Conservation (phyloP, 1,140 invertebrate genomes). For the Eriocheir sinensis region DNA sequence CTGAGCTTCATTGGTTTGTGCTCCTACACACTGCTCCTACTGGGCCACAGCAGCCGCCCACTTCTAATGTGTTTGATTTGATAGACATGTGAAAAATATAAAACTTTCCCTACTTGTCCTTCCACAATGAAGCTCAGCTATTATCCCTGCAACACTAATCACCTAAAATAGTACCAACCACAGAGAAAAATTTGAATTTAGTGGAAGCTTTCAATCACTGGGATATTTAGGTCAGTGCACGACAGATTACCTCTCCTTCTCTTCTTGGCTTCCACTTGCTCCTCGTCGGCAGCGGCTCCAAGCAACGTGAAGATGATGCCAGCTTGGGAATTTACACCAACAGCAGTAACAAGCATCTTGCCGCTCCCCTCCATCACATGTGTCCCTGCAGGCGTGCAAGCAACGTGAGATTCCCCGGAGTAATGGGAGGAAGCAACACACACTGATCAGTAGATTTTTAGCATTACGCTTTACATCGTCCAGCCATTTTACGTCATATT, state of each 20-base stretch:
- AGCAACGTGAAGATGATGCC: slow-evolving; percentile 99
- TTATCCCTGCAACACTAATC: neutral
- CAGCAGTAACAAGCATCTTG: slow-evolving; percentile 99
- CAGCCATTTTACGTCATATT: too few species aligned
- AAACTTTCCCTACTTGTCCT: neutral
- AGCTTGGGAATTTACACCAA: slow-evolving; percentile 99
- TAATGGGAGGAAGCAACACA: too few species aligned
- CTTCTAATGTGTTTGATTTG: neutral
- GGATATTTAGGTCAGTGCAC: slow-evolving; percentile 18
- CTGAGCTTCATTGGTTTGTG: slow-evolving; percentile 59
- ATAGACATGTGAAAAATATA: slow-evolving; percentile 86
- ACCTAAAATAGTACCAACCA: slow-evolving; percentile 38
- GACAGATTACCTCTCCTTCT: slow-evolving; percentile 92
- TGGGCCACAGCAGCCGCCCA: neutral
- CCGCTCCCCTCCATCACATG: slow-evolving; percentile 99
- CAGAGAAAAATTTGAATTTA: slow-evolving; percentile 29
- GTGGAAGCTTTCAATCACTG: slow-evolving; percentile 1
- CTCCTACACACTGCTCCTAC: neutral
- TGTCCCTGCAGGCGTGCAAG: slow-evolving; percentile 89
- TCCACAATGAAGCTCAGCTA: slow-evolving; percentile 58
- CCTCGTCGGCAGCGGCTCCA: slow-evolving; percentile 96
- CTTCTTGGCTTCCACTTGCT: slow-evolving; percentile 95
- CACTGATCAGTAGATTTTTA: too few species aligned
- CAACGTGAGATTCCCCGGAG: too few species aligned
- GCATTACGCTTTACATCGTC: too few species aligned